A percentile compares a stretch with the other conserved stretches of the same genome.
phyloP scores from a whole-genome alignment of 2,797 vertebrate genomes.

The Cuculus canorus region DNA sequence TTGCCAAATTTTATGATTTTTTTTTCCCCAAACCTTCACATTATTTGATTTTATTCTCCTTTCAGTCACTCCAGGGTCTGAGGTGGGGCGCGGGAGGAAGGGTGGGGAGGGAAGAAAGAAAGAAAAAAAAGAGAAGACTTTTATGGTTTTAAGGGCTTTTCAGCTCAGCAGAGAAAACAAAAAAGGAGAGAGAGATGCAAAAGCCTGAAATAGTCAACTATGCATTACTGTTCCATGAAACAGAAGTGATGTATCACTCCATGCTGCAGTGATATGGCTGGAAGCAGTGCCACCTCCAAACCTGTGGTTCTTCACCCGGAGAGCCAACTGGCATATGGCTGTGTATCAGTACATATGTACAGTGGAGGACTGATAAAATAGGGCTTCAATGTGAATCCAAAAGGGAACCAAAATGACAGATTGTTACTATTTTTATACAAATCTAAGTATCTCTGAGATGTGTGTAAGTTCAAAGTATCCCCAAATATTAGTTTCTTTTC shows the following conservation, averaged over 20 bases:
- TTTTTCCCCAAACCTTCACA: not conserved
- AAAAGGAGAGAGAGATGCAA: not conserved
- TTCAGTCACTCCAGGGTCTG: not conserved
- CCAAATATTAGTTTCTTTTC: not conserved
- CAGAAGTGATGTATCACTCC: not conserved
- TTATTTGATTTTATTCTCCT: not conserved
- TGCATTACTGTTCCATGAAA: not conserved
- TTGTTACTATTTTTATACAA: not conserved
- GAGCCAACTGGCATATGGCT: not conserved
- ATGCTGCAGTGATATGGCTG: not conserved
- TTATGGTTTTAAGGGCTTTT: not conserved
- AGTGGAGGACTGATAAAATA: not conserved
- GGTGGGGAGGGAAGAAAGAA: not conserved
- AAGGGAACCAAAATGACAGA: not conserved
- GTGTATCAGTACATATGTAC: not conserved
- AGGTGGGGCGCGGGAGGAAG: too few relatives aligned
- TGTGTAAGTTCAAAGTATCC: not conserved
- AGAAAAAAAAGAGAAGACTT: not conserved
- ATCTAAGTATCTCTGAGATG: not conserved
- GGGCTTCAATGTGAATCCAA: not conserved
- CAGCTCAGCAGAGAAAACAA: not conserved
- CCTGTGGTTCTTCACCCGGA: not conserved
- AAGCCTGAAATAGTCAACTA: not conserved
- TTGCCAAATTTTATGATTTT: not conserved
- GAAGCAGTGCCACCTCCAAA: not conserved